Conservation (phyloP, 2,797 vertebrate genomes). For the Gymnopithys bicolor region DNA sequence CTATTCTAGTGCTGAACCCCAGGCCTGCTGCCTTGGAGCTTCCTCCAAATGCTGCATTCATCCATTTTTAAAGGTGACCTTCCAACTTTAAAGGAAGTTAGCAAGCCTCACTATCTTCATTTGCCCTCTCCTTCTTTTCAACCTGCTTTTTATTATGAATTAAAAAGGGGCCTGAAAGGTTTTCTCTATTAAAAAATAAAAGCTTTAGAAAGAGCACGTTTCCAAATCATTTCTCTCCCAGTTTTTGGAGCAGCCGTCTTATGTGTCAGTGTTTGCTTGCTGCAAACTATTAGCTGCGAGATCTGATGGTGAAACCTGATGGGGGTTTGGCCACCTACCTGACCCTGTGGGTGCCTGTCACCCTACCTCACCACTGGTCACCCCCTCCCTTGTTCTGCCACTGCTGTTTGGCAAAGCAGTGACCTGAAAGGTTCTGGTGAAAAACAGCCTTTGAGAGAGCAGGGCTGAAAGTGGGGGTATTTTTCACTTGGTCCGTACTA, state of each 20-base stretch:
- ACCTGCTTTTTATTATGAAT: constrained; percentile 50
- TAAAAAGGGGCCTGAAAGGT: constrained; percentile 38
- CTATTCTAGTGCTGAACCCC: constrained; percentile 43
- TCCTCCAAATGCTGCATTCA: constrained; percentile 44
- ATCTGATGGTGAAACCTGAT: neutral
- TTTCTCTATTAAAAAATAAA: constrained; percentile 57
- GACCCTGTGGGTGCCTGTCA: neutral
- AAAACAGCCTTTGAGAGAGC: neutral
- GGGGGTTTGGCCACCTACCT: neutral
- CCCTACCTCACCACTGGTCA: neutral
- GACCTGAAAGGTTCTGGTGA: neutral
- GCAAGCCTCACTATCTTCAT: constrained; percentile 13
- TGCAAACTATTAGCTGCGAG: neutral
- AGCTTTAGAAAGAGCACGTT: neutral
- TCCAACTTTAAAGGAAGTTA: constrained; percentile 61
- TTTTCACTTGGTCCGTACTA: neutral
- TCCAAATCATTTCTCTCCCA: neutral
- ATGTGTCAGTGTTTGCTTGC: neutral
- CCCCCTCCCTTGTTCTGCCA: neutral
- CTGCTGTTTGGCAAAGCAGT: neutral
- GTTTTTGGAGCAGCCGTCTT: neutral
- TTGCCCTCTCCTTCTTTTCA: constrained; percentile 52
- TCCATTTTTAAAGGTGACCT: constrained; percentile 72
- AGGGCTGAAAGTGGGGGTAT: neutral
- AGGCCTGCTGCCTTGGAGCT: constrained; percentile 53